Percentiles rank a stretch among this genome's conserved stretches.
These are phyloP conservation scores for Carassius gibelio DNA, from an alignment of 2,113 vertebrate species.

Conservation along the genomic window DNA sequence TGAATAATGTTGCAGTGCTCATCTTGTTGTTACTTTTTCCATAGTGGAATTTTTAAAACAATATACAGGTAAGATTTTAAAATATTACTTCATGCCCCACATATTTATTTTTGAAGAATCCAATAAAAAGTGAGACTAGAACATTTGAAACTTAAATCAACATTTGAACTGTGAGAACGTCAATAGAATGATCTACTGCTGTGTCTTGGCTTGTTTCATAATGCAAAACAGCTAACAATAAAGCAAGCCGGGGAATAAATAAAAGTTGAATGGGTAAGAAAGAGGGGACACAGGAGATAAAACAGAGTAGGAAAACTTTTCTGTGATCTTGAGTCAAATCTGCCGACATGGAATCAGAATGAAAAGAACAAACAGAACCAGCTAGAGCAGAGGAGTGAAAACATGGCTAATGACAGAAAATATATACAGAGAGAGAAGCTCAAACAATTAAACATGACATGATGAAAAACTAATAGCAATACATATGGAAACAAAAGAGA, in stretches of 20 bases:
- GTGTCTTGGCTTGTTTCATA: neutral
- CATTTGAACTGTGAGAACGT: neutral
- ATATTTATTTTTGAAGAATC: neutral
- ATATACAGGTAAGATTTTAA: too few species aligned
- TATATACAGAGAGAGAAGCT: slow-evolving; percentile 5
- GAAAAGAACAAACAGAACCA: slow-evolving; percentile 15
- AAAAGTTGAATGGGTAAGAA: neutral
- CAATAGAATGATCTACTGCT: neutral
- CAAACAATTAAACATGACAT: slow-evolving; percentile 1
- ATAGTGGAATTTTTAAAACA: too few species aligned
- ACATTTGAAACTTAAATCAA: neutral
- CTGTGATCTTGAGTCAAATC: slow-evolving; percentile 6
- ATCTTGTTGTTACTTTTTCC: too few species aligned
- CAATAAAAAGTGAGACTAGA: neutral
- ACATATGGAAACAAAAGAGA: slow-evolving; percentile 1
- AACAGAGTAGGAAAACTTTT: neutral
- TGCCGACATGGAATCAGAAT: slow-evolving; percentile 1
- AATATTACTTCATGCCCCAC: neutral
- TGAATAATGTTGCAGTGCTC: too few species aligned
- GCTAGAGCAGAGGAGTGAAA: neutral
- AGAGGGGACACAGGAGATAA: neutral
- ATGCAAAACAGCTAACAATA: neutral
- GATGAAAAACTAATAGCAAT: neutral
- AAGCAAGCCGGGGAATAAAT: neutral
- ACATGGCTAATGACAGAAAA: neutral